phyloP scores from a whole-genome alignment of 2,888 invertebrate genomes.

The Aphrophora alni region DNA sequence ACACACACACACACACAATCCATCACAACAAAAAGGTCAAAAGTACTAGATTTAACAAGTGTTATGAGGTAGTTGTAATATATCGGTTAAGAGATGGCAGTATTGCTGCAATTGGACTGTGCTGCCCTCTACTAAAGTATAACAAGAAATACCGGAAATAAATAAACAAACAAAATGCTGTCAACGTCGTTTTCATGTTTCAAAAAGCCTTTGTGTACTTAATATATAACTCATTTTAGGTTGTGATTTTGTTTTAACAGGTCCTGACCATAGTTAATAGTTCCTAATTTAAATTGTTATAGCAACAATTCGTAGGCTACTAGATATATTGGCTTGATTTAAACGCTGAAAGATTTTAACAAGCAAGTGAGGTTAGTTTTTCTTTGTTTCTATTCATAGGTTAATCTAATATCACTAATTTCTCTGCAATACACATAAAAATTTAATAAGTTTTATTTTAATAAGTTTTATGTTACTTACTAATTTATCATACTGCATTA shows the following conservation, averaged over 20 bases:
- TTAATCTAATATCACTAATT: too few relatives aligned
- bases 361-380: not conserved
- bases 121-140: not conserved
- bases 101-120: not conserved
- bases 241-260: not conserved
- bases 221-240: not conserved
- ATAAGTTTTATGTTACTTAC: too few relatives aligned
- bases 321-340: not conserved
- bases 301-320: too few relatives aligned
- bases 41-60: too few relatives aligned
- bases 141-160: not conserved
- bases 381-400: not conserved
- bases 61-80: too few relatives aligned
- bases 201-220: not conserved
- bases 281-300: not conserved
- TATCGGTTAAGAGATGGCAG: too few relatives aligned
- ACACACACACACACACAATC: too few relatives aligned
- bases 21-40: too few relatives aligned
- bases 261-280: not conserved
- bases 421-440: too few relatives aligned
- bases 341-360: not conserved
- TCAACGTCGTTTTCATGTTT: not conserved
- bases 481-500: too few relatives aligned
- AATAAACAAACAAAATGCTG: constrained; percentile 9
- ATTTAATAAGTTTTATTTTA: too few relatives aligned